Base-by-base conservation (phyloP, 2,888 invertebrate genomes). In the Julus scandinavius region DNA sequence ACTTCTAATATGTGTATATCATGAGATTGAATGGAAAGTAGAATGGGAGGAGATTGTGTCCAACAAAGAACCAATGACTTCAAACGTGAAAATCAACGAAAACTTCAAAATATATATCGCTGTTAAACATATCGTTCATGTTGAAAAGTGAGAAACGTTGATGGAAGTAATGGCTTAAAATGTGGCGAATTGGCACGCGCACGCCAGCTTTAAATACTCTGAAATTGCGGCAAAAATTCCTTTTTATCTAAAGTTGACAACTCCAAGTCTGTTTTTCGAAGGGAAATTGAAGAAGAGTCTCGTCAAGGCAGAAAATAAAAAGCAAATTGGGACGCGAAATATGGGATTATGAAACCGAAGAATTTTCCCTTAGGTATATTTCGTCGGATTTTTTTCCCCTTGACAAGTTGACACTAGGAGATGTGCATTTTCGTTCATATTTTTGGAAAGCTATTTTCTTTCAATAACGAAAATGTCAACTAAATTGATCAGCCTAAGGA, bases 51-150 rank as follows among this genome's bases (percentile, higher is more conserved):
- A 13, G 15, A 54, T 29, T 0, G 29, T 29, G 0, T 29, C 29
- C 29, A 29, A 29, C 29, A 17, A 17, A 15, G 29, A 58, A 72
- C 9, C 63, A 20, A 80, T 40, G 80, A 29, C 80, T 38, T 80
- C 7, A 2, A 29, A 80, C 80, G 80, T 80, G 20, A 7, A 29
- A 20, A 11, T 72, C 29, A 72, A 72, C 20, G 80, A 80, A 5
- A 80, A 80, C 15, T 80, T 15, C 11, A 13, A 38, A 7, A 80
- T 29, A 38, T 80, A 80, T 80, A 80, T 80, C 80, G 80, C 80
- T 80, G 80, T 80, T 80, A 80, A 80, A 80, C 80, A 80, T 80
- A 80, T 80, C 80, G 80, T 80, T 80, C 80, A 80, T 80, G 80
- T 40, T 80, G 80, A 80, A 72, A 72, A 72, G 72, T 72, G 72